Percentiles rank a stretch among this genome's conserved stretches.
These are phyloP conservation scores for Aspidoscelis tigris DNA, from an alignment of 2,113 vertebrate genomes.

Conservation along the genomic window DNA sequence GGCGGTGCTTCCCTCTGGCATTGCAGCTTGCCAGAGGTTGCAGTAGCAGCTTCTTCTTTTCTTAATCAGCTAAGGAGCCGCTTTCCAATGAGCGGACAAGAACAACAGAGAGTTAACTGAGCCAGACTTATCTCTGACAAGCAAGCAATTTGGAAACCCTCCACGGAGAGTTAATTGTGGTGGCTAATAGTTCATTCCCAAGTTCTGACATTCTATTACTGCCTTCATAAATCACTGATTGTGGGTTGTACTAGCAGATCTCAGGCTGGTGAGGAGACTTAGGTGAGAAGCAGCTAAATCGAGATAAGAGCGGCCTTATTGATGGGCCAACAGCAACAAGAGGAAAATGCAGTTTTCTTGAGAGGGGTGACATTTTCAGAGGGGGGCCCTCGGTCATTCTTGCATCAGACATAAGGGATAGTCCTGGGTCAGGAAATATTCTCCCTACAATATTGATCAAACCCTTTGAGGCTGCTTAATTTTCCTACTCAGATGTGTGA, in stretches of 20 bases:
- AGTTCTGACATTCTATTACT: constrained; percentile 29
- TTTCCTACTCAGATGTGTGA: not conserved
- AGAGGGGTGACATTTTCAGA: not conserved
- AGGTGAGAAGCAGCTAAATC: constrained; percentile 25
- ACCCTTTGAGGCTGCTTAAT: not conserved
- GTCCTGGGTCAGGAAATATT: not conserved
- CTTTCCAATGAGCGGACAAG: not conserved
- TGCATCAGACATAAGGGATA: not conserved
- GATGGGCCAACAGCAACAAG: constrained; percentile 54
- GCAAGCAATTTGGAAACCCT: constrained; percentile 64
- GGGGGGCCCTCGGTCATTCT: not conserved
- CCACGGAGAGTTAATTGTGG: constrained; percentile 62
- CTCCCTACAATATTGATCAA: no score
- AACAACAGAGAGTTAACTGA: constrained; percentile 11
- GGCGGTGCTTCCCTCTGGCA: constrained; percentile 41
- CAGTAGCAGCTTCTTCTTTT: constrained; percentile 39
- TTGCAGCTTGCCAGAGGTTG: constrained; percentile 62
- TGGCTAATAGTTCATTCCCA: constrained; percentile 64
- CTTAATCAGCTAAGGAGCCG: constrained; percentile 35
- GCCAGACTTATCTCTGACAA: constrained; percentile 14
- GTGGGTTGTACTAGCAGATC: constrained; percentile 25
- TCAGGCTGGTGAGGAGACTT: constrained; percentile 29
- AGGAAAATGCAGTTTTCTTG: constrained; percentile 20
- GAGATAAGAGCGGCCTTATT: constrained; percentile 50
- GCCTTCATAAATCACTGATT: constrained; percentile 63